phyloP scores from a whole-genome alignment of 2,797 vertebrate genomes.

The Danio choprae region DNA sequence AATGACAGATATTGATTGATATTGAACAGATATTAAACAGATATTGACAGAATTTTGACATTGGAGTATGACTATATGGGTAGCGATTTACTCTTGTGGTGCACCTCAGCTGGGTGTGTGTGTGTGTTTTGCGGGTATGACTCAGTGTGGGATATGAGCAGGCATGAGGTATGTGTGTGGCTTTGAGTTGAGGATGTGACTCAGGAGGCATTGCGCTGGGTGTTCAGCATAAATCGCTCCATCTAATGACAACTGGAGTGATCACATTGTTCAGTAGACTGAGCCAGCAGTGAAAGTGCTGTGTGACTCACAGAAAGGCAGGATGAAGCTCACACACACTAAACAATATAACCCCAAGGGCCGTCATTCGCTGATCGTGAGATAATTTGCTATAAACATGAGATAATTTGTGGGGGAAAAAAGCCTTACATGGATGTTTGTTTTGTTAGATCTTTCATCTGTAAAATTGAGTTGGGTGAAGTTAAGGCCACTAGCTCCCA shows the following conservation, averaged over 20 bases:
- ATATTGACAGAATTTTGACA: constrained; percentile 5
- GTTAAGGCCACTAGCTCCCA: neutral
- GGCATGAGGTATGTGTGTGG: constrained; percentile 41
- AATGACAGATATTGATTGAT: constrained; percentile 5
- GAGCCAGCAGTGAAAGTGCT: constrained; percentile 56
- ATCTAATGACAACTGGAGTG: constrained; percentile 48
- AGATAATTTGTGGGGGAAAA: constrained; percentile 17
- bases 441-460: constrained; percentile 43
- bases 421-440: constrained; percentile 44
- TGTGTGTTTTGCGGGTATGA: constrained; percentile 21
- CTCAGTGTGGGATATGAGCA: constrained; percentile 25
- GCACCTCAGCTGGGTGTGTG: neutral
- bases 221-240: constrained; percentile 56
- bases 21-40: no score
- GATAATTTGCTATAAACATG: constrained; percentile 23
- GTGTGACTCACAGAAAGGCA: constrained; percentile 67
- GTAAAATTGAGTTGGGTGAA: constrained; percentile 12
- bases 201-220: constrained; percentile 57
- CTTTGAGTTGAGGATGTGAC: constrained; percentile 54
- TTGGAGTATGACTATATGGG: neutral
- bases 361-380: constrained; percentile 32
- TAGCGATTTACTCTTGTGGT: neutral
- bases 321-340: constrained; percentile 50
- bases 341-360: constrained; percentile 54
- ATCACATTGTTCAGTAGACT: constrained; percentile 44